phyloP scores from a whole-genome alignment of 2,797 vertebrate genomes.

The Pseudochirops corinnae region DNA sequence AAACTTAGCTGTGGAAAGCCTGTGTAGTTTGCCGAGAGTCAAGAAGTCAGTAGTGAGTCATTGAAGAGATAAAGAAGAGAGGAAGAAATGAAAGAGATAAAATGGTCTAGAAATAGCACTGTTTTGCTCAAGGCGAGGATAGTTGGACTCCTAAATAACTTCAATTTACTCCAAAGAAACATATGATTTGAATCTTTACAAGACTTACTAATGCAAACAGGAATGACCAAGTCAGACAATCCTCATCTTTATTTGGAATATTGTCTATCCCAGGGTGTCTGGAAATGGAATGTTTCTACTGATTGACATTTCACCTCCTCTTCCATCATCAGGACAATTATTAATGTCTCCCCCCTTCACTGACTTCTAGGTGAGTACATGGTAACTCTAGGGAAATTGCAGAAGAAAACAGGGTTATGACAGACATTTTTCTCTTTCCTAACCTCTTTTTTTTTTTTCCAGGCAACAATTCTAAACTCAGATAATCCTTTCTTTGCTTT shows the following conservation, averaged over 20 bases:
- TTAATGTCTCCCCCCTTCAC: background rate
- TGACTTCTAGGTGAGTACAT: background rate
- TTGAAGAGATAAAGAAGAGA: background rate
- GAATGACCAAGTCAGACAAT: background rate
- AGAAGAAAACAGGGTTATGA: background rate
- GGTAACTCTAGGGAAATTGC: background rate
- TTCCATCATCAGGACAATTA: background rate
- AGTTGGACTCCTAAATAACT: slow-evolving; percentile 32
- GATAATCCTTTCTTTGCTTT: background rate
- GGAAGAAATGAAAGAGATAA: background rate
- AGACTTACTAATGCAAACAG: slow-evolving; percentile 3
- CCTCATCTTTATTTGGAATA: background rate
- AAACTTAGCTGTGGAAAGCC: background rate
- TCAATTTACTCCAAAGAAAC: slow-evolving; percentile 25
- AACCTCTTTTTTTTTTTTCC: background rate
- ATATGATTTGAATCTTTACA: slow-evolving; percentile 32
- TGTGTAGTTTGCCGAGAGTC: background rate
- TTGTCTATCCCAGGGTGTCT: background rate
- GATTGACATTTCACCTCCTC: background rate
- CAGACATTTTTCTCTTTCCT: background rate
- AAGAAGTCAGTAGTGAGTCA: slow-evolving; percentile 33
- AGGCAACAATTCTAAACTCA: background rate
- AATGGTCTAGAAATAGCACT: background rate
- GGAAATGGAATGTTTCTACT: background rate
- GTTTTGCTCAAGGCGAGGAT: slow-evolving; percentile 2